phyloP scores from a whole-genome alignment of 2,113 vertebrate genomes.

The Austrofundulus limnaeus region DNA sequence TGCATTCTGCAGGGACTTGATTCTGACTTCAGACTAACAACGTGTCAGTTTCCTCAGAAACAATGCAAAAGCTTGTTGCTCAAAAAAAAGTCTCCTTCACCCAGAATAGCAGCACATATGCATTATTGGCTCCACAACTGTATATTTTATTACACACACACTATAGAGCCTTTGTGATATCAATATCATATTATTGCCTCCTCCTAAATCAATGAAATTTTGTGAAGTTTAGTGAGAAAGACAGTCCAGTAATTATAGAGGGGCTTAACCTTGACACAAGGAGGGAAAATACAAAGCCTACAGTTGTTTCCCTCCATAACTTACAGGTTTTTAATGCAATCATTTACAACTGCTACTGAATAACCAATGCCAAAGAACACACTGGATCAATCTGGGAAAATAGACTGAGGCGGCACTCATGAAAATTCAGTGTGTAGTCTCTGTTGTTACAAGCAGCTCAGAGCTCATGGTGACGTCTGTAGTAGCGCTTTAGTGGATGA shows the following conservation, averaged over 20 bases:
- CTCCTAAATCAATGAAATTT: conserved; percentile 54
- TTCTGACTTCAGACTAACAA: conserved; percentile 33
- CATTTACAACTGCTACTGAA: no score
- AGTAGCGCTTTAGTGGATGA: no score
- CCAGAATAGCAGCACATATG: conserved; percentile 36
- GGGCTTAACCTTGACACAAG: conserved; percentile 65
- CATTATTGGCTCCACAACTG: conserved; percentile 8
- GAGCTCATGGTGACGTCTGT: no score
- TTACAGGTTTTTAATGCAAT: no score
- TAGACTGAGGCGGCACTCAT: no score
- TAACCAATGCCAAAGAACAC: no score
- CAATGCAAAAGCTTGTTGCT: conserved; percentile 2
- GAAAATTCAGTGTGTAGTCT: no score
- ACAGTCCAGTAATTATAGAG: conserved; percentile 47
- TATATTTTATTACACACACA: conserved; percentile 29
- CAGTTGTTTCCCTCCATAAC: conserved; percentile 14
- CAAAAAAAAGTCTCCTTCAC: not conserved
- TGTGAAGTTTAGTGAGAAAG: conserved; percentile 54
- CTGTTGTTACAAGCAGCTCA: no score
- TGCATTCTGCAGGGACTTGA: conserved; percentile 11
- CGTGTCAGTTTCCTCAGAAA: conserved; percentile 35
- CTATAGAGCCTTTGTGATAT: conserved; percentile 34
- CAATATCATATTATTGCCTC: conserved; percentile 11
- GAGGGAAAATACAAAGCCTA: conserved; percentile 50
- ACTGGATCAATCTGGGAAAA: no score